These are phyloP conservation scores for Pachycephus smyrnensis DNA, from an alignment of 2,888 invertebrate species.

Conservation along the genomic window DNA sequence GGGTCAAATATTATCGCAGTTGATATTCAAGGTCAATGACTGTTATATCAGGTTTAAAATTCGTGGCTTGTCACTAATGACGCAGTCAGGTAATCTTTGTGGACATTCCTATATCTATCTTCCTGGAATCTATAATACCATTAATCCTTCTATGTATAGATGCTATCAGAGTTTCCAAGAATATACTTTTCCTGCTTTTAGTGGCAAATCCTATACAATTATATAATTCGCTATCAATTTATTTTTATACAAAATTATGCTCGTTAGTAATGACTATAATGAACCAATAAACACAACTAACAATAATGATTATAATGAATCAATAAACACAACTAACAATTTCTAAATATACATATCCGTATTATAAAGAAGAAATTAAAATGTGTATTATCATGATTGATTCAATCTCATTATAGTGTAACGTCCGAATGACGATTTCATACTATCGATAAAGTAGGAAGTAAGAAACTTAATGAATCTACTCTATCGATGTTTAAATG, in stretches of 20 bases:
- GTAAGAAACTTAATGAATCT: too few species aligned
- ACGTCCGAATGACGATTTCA: too few species aligned
- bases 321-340: too few species aligned
- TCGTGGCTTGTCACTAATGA: not conserved
- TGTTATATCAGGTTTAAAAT: not conserved
- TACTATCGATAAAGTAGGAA: too few species aligned
- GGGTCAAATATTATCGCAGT: not conserved
- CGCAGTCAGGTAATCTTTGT: not conserved
- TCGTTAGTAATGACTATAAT: too few species aligned
- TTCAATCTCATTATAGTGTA: too few species aligned
- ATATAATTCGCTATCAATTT: not conserved
- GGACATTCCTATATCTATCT: not conserved
- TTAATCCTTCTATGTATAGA: not conserved
- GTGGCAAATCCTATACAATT: not conserved
- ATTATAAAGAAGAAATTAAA: too few species aligned
- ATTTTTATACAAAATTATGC: not conserved
- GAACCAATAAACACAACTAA: too few species aligned
- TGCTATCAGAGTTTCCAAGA: not conserved
- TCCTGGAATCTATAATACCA: not conserved
- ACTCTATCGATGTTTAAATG: too few species aligned
- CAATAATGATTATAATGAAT: too few species aligned
- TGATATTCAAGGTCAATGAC: not conserved
- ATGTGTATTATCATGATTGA: too few species aligned
- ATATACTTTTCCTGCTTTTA: not conserved
- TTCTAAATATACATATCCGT: too few species aligned